phyloP scores from a whole-genome alignment of 2,797 vertebrate species.

The Dryobates pubescens region DNA sequence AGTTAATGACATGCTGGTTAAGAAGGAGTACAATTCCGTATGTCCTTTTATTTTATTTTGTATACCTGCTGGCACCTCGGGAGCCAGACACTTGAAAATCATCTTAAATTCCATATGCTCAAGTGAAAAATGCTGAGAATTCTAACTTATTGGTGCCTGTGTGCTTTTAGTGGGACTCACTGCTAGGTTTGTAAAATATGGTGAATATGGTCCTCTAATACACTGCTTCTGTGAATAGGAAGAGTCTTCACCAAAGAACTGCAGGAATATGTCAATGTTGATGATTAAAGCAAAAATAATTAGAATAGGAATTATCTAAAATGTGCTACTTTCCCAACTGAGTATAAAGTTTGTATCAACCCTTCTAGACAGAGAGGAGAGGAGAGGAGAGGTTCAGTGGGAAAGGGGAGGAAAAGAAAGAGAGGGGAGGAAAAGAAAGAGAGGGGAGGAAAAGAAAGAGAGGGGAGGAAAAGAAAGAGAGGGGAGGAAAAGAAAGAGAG shows the following conservation, averaged over 20 bases:
- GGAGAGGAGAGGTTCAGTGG: too few relatives aligned
- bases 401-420: too few relatives aligned
- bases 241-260: not conserved
- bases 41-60: not conserved
- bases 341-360: conserved; percentile 1
- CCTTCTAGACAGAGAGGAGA: conserved; percentile 22
- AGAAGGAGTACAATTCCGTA: not conserved
- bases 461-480: too few relatives aligned
- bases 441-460: too few relatives aligned
- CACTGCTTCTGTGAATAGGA: not conserved
- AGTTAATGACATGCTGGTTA: not conserved
- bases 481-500: too few relatives aligned
- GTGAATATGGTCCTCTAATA: not conserved
- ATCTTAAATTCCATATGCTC: not conserved
- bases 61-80: not conserved
- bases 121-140: not conserved
- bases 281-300: not conserved
- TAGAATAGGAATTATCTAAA: conserved; percentile 4
- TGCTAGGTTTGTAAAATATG: not conserved
- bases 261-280: not conserved
- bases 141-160: not conserved
- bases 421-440: too few relatives aligned
- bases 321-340: not conserved
- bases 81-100: not conserved
- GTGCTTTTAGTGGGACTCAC: not conserved